Percentiles rank a stretch among this genome's conserved stretches.
phyloP scores from a whole-genome alignment of 1,140 invertebrate species.

The Latrodectus geometricus region DNA sequence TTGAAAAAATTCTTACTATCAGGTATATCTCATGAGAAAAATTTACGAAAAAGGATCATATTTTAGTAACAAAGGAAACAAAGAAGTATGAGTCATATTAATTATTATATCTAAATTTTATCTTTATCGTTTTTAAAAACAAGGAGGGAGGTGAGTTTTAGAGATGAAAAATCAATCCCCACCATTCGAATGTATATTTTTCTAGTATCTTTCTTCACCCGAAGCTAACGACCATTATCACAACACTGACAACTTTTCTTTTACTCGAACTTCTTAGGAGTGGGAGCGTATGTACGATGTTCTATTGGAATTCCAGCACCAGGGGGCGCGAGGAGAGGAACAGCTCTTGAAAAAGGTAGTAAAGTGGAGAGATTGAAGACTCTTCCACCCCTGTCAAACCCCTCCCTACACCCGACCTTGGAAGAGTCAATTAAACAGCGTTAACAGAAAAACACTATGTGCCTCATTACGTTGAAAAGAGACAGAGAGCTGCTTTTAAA shows the following conservation, averaged over 20 bases:
- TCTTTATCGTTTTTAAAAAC: too few species aligned
- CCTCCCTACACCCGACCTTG: conserved; percentile 31
- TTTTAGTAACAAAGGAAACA: too few species aligned
- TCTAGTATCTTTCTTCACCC: not conserved
- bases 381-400: not conserved
- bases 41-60: too few species aligned
- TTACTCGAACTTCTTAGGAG: not conserved
- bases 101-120: too few species aligned
- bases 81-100: too few species aligned
- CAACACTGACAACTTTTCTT: conserved; percentile 38
- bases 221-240: conserved; percentile 48
- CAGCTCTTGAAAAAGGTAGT: conserved; percentile 2
- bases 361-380: conserved; percentile 25
- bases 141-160: too few species aligned
- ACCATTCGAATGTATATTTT: too few species aligned
- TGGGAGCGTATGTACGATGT: not conserved
- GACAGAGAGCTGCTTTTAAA: conserved; percentile 47
- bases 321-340: conserved; percentile 34
- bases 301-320: conserved; percentile 17
- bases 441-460: conserved; percentile 55
- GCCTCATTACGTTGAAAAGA: conserved; percentile 46
- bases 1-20: too few species aligned
- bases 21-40: too few species aligned
- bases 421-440: conserved; percentile 57
- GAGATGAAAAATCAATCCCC: too few species aligned